Evolutionary conservation across 2,888 invertebrate species (phyloP), one percentile per base, ranked within the genome.

Genomic region (Galerucella nymphaeae): DNA sequence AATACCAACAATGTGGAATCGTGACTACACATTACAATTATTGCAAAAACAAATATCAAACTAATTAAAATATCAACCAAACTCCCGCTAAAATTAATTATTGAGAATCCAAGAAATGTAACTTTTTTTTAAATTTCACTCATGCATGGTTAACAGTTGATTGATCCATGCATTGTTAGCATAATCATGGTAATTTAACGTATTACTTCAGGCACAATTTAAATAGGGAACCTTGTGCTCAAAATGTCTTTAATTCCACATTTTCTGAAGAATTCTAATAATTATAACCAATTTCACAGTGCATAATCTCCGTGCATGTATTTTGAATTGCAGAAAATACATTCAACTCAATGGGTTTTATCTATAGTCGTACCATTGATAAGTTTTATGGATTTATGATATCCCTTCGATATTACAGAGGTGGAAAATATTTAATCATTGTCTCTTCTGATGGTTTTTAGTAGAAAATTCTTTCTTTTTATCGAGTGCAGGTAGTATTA

Each of bases 171-270:
- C 57, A 70, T 70, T 70, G 70, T 70, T 70, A 70, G 55, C 45
- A 20, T 70, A 70, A 70, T 70, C 42, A 70, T 42, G 63, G 70
- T 64, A 57, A 70, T 71, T 66, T 71, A 66, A 61, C 62, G 16
- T 65, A 61, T 71, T 71, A 48, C 71, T 66, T 55, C 66, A 66
- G 71, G 71, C 71, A 62, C 66, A 66, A 66, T 71, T 71, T 66
- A 66, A 71, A 71, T 63, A 71, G 62, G 71, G 62, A 71, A 71
- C 71, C 71, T 71, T 71, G 71, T 71, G 66, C 71, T 71, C 66
- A 71, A 71, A 71, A 71, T 66, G 71, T 62, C 66, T 55, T 66
- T 66, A 66, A 71, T 71, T 71, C 66, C 71, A 70, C 70, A 70
- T 70, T 70, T 30, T 70, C 70, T 63, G 70, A 30, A 45, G 64